Percentiles rank a stretch among this genome's conserved stretches.
Evolutionary conservation across 2,797 vertebrate species (phyloP).

Genomic region (Erpetoichthys calabaricus): DNA sequence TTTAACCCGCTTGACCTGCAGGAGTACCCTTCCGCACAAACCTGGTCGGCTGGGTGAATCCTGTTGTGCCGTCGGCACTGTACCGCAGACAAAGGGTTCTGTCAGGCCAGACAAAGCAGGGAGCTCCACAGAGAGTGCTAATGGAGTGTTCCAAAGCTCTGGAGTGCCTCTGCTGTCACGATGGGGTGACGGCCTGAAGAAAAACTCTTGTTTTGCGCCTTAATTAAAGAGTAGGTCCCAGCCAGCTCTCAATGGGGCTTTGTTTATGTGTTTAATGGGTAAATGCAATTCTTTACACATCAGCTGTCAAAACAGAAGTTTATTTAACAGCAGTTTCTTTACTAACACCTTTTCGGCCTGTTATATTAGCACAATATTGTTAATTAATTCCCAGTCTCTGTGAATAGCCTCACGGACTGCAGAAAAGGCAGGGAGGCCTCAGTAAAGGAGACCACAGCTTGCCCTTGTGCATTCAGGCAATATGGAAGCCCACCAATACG

Average conservation of each 20-base stretch:
- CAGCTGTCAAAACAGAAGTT: conserved; percentile 1
- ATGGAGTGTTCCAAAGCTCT: conserved; percentile 34
- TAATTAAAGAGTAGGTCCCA: conserved; percentile 41
- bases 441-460: background rate
- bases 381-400: background rate
- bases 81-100: conserved; percentile 47
- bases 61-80: background rate
- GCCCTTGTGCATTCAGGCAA: background rate
- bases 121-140: background rate
- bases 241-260: conserved; percentile 24
- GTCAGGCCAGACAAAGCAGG: conserved; percentile 18
- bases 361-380: conserved; percentile 2
- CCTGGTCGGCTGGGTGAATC: too few relatives aligned
- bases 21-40: too few relatives aligned
- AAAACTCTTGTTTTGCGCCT: conserved; percentile 40
- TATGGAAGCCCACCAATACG: background rate
- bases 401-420: background rate
- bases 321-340: background rate
- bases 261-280: background rate
- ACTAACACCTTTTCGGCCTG: background rate
- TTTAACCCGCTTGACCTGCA: too few relatives aligned
- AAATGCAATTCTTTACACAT: background rate
- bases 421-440: background rate
- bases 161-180: conserved; percentile 50
- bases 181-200: conserved; percentile 38